Evolutionary conservation across 2,113 vertebrate species (phyloP).

Genomic region (Equus przewalskii): DNA sequence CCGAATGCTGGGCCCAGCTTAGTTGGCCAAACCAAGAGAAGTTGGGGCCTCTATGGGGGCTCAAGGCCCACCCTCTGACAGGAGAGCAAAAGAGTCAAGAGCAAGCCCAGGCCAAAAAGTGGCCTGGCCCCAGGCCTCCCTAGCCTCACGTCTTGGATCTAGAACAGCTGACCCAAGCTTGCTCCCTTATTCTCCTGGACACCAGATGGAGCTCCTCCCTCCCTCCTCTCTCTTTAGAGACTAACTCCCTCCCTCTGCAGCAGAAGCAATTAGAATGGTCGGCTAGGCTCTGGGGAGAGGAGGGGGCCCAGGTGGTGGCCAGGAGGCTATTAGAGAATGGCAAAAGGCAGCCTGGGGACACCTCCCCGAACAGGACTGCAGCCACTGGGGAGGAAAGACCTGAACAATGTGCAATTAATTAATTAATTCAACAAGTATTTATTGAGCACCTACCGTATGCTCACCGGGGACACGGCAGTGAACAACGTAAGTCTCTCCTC

Average conservation of each 20-base stretch:
- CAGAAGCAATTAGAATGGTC: conserved; percentile 68
- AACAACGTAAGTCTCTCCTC: conserved; percentile 50
- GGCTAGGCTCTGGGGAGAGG: conserved; percentile 69
- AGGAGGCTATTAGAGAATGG: conserved; percentile 74
- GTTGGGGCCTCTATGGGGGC: neutral
- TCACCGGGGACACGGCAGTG: neutral
- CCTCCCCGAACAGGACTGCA: neutral
- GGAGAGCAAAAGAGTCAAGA: neutral
- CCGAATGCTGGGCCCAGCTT: conserved; percentile 38
- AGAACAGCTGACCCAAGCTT: neutral
- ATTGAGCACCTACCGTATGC: conserved; percentile 73
- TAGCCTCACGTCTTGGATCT: neutral
- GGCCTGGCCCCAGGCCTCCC: neutral
- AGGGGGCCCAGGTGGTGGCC: conserved; percentile 77
- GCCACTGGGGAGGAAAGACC: conserved; percentile 63
- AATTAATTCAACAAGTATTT: conserved; percentile 81
- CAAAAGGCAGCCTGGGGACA: conserved; percentile 57
- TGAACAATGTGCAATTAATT: conserved; percentile 67
- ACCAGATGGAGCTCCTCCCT: conserved; percentile 83
- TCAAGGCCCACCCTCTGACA: neutral
- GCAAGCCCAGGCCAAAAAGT: neutral
- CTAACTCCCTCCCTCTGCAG: conserved; percentile 40
- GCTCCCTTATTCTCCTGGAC: conserved; percentile 65
- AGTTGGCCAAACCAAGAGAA: conserved; percentile 57
- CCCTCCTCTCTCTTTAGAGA: conserved; percentile 36